Base-by-base conservation (phyloP, 2,797 vertebrate genomes). In the Oreochromis mossambicus region DNA sequence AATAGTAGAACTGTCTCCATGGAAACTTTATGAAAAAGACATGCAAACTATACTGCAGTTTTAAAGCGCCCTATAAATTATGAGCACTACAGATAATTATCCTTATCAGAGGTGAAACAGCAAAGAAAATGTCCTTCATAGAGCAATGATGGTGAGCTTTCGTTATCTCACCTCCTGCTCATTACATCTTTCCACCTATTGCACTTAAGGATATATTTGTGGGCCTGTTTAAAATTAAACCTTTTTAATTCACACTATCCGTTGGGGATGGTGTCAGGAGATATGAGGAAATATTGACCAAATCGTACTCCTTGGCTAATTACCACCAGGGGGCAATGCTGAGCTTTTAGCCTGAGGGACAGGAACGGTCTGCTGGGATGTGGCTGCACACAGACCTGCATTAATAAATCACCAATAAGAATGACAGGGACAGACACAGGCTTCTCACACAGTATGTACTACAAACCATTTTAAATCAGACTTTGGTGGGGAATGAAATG, bases 341-440 rank as follows among this genome's bases (percentile, higher is more conserved):
- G 93, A 91, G 92, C 94, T 87, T 91, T 79, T 82, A 73, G 85
- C 90, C 91, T 81, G 87, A 83, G 88, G 91, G 88, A 86, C 79
- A 66, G 54, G 78, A 61, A 76, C 73, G 79, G 84, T 90, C 89
- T 94, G 91, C 85, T 85, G 87, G 87, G 86, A 87, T 85, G 91
- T 58, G 88, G 87, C 93, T 89, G 93, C 93, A 93, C 81, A 70
- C 91, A 92, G 92, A 93, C 88, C 96, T 96, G 95, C 95, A 95
- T 94, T 94, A 95, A 96, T 96, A 95, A 95, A 95, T 96, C 94
- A 96, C 91, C 24, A 91, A 80, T 90, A 87, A 84, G 82, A 88
- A 80, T 80, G 52, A 91, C 81, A 86, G 79, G 88, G 86, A 92
- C 77, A 73, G 81, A 91, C 82, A 90, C 56, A 63, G 81, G 90